Conservation (phyloP, 2,888 invertebrate genomes). For the Mongoloraphidia duomilia region DNA sequence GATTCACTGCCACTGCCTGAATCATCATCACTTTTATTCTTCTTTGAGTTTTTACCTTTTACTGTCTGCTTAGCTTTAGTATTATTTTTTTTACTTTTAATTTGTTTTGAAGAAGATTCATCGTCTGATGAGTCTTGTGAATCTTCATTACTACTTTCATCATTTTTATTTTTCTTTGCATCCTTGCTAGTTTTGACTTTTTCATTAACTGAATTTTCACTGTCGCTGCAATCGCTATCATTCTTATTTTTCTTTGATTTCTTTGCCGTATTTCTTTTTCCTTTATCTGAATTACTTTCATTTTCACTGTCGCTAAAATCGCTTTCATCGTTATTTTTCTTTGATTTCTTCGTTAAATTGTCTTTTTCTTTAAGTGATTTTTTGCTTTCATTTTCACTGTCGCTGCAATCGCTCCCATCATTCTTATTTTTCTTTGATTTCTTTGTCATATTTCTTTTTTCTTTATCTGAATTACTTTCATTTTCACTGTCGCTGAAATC, state of each 20-base stretch:
- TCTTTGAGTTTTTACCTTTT: too few species aligned
- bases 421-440: background rate
- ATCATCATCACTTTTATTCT: background rate
- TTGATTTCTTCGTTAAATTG: too few species aligned
- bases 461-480: background rate
- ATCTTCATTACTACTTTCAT: background rate
- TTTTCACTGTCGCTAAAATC: background rate
- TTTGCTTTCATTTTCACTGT: background rate
- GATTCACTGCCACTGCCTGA: background rate
- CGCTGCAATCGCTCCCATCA: background rate
- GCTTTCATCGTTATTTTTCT: too few species aligned
- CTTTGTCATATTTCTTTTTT: background rate
- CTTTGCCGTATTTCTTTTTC: background rate
- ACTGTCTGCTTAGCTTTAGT: too few species aligned
- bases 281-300: background rate
- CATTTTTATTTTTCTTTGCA: too few species aligned
- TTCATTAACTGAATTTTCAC: background rate
- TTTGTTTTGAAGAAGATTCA: too few species aligned
- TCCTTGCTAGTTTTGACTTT: too few species aligned
- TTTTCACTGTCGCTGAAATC: background rate
- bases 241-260: background rate
- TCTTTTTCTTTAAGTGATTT: too few species aligned
- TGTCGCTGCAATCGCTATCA: background rate
- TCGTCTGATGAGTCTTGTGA: background rate
- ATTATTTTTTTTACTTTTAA: too few species aligned